Evolutionary conservation across 2,797 vertebrate genomes (phyloP).

Genomic region (Lagothrix lagotricha): DNA sequence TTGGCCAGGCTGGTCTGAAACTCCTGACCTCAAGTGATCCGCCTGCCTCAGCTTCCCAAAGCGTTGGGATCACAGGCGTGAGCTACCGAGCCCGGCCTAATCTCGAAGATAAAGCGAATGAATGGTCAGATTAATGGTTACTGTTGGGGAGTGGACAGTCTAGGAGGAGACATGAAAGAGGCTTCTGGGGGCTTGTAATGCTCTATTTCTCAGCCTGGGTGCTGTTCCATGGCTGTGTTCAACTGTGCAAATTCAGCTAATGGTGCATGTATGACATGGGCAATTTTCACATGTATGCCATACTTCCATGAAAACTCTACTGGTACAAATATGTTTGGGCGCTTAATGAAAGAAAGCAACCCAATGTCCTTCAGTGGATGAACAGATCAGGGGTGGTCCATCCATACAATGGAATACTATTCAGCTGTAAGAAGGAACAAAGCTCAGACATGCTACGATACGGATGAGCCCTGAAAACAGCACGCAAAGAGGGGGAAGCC

Average conservation of each 20-base stretch:
- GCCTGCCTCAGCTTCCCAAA: no score
- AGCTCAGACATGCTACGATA: no score
- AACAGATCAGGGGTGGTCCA: not conserved
- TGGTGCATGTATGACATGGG: accelerated
- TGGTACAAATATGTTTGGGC: not conserved
- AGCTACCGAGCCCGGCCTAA: not conserved
- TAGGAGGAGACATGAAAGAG: no score
- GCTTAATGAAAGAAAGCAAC: not conserved
- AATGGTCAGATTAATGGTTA: not conserved
- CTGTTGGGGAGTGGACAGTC: accelerated
- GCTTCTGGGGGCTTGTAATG: no score
- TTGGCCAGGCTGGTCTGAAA: no score
- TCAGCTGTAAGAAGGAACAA: not conserved
- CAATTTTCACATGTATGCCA: not conserved
- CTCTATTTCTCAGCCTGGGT: not conserved
- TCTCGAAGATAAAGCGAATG: not conserved
- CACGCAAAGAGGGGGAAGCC: not conserved
- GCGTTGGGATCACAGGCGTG: no score
- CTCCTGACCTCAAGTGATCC: no score
- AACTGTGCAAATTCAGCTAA: not conserved
- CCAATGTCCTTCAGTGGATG: not conserved
- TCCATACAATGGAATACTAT: not conserved
- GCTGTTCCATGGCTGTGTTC: not conserved
- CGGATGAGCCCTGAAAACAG: no score
- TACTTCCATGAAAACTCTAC: not conserved